Evolutionary conservation across 2,888 invertebrate species (phyloP), one percentile per base, ranked within the genome.

Genomic region (Erebia palarica): DNA sequence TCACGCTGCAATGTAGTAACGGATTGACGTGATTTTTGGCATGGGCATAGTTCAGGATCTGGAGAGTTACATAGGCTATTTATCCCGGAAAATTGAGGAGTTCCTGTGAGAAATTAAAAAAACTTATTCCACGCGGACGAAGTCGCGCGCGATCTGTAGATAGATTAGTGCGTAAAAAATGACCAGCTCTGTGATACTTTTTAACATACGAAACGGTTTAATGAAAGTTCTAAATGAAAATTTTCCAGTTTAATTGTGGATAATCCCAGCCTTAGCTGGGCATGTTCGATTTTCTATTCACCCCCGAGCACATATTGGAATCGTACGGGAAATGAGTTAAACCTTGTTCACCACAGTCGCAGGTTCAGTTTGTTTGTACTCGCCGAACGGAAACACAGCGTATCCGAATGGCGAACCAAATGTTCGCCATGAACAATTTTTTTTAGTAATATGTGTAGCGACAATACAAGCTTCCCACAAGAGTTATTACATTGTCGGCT

Each of bases 251-350:
- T 83, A 82, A 81, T 84, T 81, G 78, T 76, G 75, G 75, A 82
- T 84, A 84, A 85, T 87, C 82, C 81, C 79, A 73, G 81, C 82
- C 80, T 84, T 82, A 82, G 80, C 81, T 79, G 79, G 73, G 71
- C 69, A 65, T 75, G 84, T 86, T 87, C 84, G 83, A 86, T 88
- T 85, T 84, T 81, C 84, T 80, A 84, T 86, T 85, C 86, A 80
- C 82, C 86, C 86, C 82, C 76, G 78, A 81, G 82, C 88, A 88
- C 86, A 89, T 90, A 89, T 91, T 90, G 90, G 86, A 84, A 86
- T 80, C 83, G 84, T 85, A 82, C 84, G 83, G 88, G 88, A 91
- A 91, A 92, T 90, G 89, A 92, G 91, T 91, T 91, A 91, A 92
- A 86, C 89, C 89, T 82, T 85, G 87, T 89, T 90, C 87, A 81